Conservation (phyloP, 2,888 invertebrate genomes). For the Crocallis elinguaria region DNA sequence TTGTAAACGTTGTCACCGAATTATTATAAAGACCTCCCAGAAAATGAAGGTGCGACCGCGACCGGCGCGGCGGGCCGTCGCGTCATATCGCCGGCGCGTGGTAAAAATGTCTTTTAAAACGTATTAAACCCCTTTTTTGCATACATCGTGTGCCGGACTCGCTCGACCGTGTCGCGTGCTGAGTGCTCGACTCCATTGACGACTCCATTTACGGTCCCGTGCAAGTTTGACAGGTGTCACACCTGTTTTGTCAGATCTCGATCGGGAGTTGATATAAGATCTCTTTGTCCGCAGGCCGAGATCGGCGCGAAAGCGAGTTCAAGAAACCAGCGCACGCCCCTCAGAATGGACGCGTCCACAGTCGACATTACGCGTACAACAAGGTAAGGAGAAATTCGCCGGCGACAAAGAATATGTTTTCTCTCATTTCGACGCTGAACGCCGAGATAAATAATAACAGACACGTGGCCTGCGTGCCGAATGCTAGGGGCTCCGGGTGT, state of each 20-base stretch:
- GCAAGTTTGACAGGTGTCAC: constrained; percentile 32
- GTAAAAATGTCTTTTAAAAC: constrained; percentile 25
- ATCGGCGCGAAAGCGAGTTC: constrained; percentile 85
- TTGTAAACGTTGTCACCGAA: constrained; percentile 52
- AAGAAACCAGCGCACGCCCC: constrained; percentile 86
- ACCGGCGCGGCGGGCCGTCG: constrained; percentile 26
- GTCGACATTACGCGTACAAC: constrained; percentile 72
- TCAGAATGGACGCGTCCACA: constrained; percentile 76
- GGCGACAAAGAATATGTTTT: constrained; percentile 26
- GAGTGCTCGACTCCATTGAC: constrained; percentile 18
- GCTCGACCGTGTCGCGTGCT: constrained; percentile 28
- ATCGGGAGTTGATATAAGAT: constrained; percentile 23
- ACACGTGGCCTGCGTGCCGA: constrained; percentile 49
- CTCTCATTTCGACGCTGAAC: constrained; percentile 33
- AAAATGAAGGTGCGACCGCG: constrained; percentile 28
- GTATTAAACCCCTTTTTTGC: constrained; percentile 26
- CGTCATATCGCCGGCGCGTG: constrained; percentile 25
- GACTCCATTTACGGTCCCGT: constrained; percentile 19
- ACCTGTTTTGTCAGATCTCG: constrained; percentile 19
- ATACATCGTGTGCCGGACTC: constrained; percentile 16
- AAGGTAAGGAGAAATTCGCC: constrained; percentile 59
- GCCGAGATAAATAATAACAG: constrained; percentile 50
- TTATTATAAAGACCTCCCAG: constrained; percentile 53
- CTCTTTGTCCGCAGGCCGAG: constrained; percentile 69
- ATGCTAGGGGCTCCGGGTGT: constrained; percentile 21